A percentile compares a stretch with the other conserved stretches of the same genome.
Conservation (phyloP, 2,797 vertebrate genomes). For the Mycteria americana region DNA sequence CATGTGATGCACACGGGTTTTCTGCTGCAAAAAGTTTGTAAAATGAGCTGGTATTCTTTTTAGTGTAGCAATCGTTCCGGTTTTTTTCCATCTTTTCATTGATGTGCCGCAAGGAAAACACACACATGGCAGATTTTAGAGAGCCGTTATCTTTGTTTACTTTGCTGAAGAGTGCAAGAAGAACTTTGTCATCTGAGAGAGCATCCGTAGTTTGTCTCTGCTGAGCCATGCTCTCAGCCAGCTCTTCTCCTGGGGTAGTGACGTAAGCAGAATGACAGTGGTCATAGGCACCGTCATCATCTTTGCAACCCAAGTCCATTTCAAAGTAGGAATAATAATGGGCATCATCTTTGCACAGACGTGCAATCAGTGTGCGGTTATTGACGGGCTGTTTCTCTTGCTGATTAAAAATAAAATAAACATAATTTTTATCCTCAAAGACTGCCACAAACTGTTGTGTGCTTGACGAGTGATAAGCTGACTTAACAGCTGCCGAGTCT, state of each 20-base stretch:
- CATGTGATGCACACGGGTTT: slow-evolving; percentile 52
- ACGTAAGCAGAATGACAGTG: slow-evolving; percentile 74
- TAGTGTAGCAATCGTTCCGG: slow-evolving; percentile 86
- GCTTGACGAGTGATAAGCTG: slow-evolving; percentile 83
- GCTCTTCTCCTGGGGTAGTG: slow-evolving; percentile 48
- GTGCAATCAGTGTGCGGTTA: slow-evolving; percentile 87
- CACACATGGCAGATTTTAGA: slow-evolving; percentile 85
- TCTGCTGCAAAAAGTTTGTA: slow-evolving; percentile 85
- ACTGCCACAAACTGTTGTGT: slow-evolving; percentile 88
- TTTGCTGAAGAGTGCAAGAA: slow-evolving; percentile 75
- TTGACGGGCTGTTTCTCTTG: slow-evolving; percentile 83
- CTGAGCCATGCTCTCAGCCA: slow-evolving; percentile 30
- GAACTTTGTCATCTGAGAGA: slow-evolving; percentile 54
- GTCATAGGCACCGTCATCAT: slow-evolving; percentile 55
- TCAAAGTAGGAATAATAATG: slow-evolving; percentile 94
- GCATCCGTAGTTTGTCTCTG: neutral
- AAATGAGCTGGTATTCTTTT: slow-evolving; percentile 71
- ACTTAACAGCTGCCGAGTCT: slow-evolving; percentile 89
- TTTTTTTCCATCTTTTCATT: slow-evolving; percentile 83
- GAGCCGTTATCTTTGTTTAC: slow-evolving; percentile 55
- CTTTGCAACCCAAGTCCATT: slow-evolving; percentile 86
- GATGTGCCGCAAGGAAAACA: slow-evolving; percentile 86
- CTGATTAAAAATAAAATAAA: slow-evolving; percentile 94
- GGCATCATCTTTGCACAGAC: slow-evolving; percentile 87
- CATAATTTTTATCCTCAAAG: slow-evolving; percentile 84